phyloP scores from a whole-genome alignment of 1,140 invertebrate genomes.

The Sycobia sp. region DNA sequence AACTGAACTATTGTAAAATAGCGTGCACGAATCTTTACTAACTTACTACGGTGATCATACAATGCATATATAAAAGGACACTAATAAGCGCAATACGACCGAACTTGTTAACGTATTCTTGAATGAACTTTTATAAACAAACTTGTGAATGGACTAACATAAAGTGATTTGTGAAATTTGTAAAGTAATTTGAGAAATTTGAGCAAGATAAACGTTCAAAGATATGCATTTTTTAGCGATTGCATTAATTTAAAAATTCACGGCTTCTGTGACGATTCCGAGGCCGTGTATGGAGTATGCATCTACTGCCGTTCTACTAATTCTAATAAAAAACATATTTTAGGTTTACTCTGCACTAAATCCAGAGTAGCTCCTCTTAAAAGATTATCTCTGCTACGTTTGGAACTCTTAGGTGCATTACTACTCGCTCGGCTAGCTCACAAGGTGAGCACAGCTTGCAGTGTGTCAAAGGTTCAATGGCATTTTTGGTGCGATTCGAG shows the following conservation, averaged over 20 bases:
- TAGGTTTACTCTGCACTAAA: conserved; percentile 44
- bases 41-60: no score
- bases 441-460: conserved; percentile 23
- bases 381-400: no score
- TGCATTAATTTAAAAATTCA: conserved; percentile 28
- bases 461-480: conserved; percentile 21
- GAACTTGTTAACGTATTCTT: no score
- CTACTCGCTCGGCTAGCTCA: conserved; percentile 39
- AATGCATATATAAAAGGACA: no score
- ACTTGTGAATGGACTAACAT: no score
- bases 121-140: no score
- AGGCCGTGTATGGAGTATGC: conserved; percentile 31
- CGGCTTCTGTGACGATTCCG: conserved; percentile 38
- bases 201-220: not conserved
- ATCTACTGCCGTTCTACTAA: no score
- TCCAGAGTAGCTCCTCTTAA: no score
- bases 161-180: not conserved
- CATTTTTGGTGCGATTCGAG: conserved; percentile 49
- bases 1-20: no score
- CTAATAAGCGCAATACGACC: no score
- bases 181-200: not conserved
- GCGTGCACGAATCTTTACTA: no score
- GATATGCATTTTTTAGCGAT: no score
- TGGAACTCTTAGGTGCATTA: conserved; percentile 55
- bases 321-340: conserved; percentile 14